Percentiles rank a stretch among this genome's conserved stretches.
Evolutionary conservation across 2,797 vertebrate genomes (phyloP).

Genomic region (Tamandua tetradactyla): DNA sequence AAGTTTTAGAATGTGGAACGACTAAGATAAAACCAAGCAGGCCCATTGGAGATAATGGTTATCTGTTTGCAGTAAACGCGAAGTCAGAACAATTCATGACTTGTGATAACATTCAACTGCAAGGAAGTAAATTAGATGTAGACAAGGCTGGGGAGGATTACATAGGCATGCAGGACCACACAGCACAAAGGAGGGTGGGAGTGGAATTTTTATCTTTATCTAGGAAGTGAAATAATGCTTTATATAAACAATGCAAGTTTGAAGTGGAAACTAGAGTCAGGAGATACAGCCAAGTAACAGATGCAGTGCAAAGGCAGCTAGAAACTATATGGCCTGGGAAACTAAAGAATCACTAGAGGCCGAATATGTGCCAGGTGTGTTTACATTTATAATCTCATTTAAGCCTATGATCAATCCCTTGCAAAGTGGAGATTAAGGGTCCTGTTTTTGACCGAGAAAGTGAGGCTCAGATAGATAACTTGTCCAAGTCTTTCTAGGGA

Average conservation of each 20-base stretch:
- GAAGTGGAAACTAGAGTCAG: slow-evolving; percentile 37
- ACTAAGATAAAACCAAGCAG: slow-evolving; percentile 78
- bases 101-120: slow-evolving; percentile 79
- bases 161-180: slow-evolving; percentile 27
- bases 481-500: not conserved
- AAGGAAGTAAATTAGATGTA: slow-evolving; percentile 81
- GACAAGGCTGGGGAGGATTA: slow-evolving; percentile 63
- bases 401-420: not conserved
- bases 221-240: slow-evolving; percentile 76
- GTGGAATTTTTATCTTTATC: slow-evolving; percentile 71
- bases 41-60: slow-evolving; percentile 76
- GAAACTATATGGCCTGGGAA: not conserved
- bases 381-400: not conserved
- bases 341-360: not conserved
- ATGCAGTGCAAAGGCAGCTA: not conserved
- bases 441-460: not conserved
- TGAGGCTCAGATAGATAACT: not conserved
- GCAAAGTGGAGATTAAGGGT: not conserved
- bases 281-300: not conserved
- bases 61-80: slow-evolving; percentile 81
- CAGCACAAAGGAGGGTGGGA: slow-evolving; percentile 53
- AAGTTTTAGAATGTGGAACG: slow-evolving; percentile 70
- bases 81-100: slow-evolving; percentile 79
- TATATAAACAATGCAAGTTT: slow-evolving; percentile 62
- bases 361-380: not conserved